A percentile compares a stretch with the other conserved stretches of the same genome.
These are phyloP conservation scores for Cyphomyrmex costatus DNA, from an alignment of 1,140 invertebrate species.

Conservation along the genomic window DNA sequence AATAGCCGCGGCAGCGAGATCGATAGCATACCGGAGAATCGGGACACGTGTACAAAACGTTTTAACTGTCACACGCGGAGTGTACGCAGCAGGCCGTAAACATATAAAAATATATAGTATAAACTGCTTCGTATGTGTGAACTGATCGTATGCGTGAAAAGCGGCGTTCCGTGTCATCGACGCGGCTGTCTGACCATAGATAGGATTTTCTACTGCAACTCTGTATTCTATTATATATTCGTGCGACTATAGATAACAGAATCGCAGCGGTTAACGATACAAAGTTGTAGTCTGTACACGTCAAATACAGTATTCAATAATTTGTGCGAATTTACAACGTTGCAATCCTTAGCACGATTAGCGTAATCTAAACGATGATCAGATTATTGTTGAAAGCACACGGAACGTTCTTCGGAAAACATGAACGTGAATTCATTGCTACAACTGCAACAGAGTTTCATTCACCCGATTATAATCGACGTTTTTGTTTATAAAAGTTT, in stretches of 20 bases:
- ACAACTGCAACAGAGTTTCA: background rate
- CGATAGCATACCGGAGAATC: conserved; percentile 64
- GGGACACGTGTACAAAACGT: conserved; percentile 48
- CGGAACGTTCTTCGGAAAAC: background rate
- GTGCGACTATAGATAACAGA: background rate
- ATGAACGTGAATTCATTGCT: background rate
- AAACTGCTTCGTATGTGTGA: background rate
- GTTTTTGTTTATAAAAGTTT: conserved; percentile 17
- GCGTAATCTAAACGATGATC: background rate
- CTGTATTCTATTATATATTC: background rate
- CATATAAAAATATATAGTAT: conserved; percentile 29
- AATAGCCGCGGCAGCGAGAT: conserved; percentile 34
- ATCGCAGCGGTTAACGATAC: background rate
- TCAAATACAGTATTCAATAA: background rate
- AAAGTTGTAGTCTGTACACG: background rate
- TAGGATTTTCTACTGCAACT: conserved; percentile 31
- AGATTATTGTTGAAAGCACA: background rate
- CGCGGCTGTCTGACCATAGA: conserved; percentile 21
- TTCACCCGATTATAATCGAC: background rate
- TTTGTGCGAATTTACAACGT: background rate
- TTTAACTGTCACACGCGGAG: conserved; percentile 59
- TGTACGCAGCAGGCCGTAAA: conserved; percentile 24
- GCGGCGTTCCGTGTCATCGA: conserved; percentile 4
- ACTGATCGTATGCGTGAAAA: conserved; percentile 17
- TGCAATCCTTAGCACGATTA: background rate